Conservation (phyloP, 2,113 vertebrate species). For the Chaetorhynchus papuensis region DNA sequence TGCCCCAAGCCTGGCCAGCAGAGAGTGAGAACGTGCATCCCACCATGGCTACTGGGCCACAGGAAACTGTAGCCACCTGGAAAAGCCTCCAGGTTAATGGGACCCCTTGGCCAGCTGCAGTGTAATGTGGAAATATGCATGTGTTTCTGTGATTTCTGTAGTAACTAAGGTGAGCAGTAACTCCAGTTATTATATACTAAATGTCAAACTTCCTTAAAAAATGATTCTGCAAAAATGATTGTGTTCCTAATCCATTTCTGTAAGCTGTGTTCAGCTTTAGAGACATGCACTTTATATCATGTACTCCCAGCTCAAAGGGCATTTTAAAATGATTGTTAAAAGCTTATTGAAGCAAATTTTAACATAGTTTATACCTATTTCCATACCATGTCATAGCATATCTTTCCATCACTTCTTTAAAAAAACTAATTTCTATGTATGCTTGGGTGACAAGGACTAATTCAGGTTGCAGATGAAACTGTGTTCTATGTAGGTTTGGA, state of each 20-base stretch:
- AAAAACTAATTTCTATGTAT: not conserved
- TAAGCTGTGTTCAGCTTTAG: not conserved
- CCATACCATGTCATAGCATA: not conserved
- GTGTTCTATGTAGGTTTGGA: not conserved
- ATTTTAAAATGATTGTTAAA: not conserved
- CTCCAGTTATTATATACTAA: not conserved
- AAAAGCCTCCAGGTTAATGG: accelerated
- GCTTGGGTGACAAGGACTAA: not conserved
- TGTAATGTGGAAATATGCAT: accelerated
- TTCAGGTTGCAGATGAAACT: not conserved
- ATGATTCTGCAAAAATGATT: not conserved
- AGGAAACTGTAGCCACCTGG: accelerated
- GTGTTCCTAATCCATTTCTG: not conserved
- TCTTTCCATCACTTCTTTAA: not conserved
- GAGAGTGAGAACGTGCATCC: accelerated
- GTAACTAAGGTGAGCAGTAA: not conserved
- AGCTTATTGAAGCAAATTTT: not conserved
- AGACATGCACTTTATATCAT: not conserved
- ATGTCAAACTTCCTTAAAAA: not conserved
- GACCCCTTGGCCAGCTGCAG: not conserved
- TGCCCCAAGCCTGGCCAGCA: accelerated
- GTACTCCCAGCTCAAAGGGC: not conserved
- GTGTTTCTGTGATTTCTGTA: not conserved
- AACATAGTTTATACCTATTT: not conserved
- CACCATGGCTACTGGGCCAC: accelerated